A percentile compares a stretch with the other conserved stretches of the same genome.
Conservation (phyloP, 2,797 vertebrate species). For the Anomalospiza imberbis region DNA sequence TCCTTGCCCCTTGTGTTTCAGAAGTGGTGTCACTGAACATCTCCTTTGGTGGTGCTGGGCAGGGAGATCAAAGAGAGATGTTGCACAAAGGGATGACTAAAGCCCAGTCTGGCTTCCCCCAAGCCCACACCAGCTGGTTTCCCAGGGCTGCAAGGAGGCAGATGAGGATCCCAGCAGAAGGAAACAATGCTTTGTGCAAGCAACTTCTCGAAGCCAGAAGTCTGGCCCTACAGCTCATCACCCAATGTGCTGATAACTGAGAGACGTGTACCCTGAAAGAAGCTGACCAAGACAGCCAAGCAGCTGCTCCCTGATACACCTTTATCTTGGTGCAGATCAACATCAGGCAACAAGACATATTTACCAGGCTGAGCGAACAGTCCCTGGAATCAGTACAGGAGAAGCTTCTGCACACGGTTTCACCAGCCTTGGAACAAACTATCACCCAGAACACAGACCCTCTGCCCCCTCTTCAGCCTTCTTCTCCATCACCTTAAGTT, state of each 20-base stretch:
- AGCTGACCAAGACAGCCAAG: neutral
- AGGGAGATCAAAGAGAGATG: neutral
- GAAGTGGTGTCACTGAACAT: neutral
- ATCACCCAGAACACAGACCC: neutral
- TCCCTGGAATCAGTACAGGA: neutral
- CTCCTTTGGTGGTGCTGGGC: neutral
- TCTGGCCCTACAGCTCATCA: neutral
- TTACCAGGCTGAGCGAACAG: neutral
- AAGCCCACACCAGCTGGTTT: neutral
- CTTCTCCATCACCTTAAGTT: neutral
- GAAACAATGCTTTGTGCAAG: neutral
- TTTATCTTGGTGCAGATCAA: neutral
- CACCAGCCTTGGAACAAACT: neutral
- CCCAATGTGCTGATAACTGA: neutral
- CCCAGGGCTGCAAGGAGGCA: neutral
- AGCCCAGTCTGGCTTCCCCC: neutral
- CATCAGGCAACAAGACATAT: neutral
- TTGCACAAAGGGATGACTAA: neutral
- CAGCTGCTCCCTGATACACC: neutral
- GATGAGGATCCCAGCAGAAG: neutral
- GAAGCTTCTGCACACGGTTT: neutral
- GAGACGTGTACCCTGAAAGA: fast-evolving
- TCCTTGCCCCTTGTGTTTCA: neutral
- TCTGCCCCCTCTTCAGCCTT: neutral
- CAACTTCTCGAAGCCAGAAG: neutral